Percentiles rank a stretch among this genome's conserved stretches.
phyloP scores from a whole-genome alignment of 1,140 invertebrate genomes.

The Drosophila sproati region DNA sequence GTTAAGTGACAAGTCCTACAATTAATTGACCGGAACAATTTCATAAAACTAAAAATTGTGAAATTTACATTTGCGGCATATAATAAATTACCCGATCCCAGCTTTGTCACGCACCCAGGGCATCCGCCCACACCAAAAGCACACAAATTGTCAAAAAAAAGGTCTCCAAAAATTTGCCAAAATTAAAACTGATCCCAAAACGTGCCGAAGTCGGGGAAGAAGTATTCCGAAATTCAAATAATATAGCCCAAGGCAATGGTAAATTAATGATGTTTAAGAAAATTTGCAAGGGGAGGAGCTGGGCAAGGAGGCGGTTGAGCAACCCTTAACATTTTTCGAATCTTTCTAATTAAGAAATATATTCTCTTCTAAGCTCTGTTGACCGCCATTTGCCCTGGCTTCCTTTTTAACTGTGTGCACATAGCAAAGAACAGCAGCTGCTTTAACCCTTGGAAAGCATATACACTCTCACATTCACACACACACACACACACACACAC shows the following conservation, averaged over 20 bases:
- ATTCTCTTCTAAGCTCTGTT: conserved; percentile 53
- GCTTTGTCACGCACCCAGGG: conserved; percentile 62
- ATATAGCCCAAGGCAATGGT: conserved; percentile 60
- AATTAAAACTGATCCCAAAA: conserved; percentile 36
- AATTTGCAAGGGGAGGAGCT: conserved; percentile 3
- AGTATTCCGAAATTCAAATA: conserved; percentile 1
- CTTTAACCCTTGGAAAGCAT: conserved; percentile 36
- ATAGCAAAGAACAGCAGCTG: conserved; percentile 52
- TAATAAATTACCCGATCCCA: conserved; percentile 70
- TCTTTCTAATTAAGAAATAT: conserved; percentile 83
- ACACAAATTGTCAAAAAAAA: conserved; percentile 64
- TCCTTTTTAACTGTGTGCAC: conserved; percentile 4
- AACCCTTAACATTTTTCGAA: conserved; percentile 71
- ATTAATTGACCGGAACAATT: conserved; percentile 83
- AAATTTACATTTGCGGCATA: conserved; percentile 45
- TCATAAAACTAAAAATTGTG: conserved; percentile 76
- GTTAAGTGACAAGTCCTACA: conserved; percentile 59
- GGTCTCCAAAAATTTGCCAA: conserved; percentile 36
- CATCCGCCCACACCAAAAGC: conserved; percentile 5
- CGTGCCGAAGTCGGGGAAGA: not conserved
- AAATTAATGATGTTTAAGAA: conserved; percentile 81
- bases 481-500: conserved; percentile 11
- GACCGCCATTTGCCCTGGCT: conserved; percentile 55
- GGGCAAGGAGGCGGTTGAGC: not conserved
- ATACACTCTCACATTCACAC: conserved; percentile 16